Base-by-base conservation (phyloP, 2,113 vertebrate species). In the Laticauda colubrina region DNA sequence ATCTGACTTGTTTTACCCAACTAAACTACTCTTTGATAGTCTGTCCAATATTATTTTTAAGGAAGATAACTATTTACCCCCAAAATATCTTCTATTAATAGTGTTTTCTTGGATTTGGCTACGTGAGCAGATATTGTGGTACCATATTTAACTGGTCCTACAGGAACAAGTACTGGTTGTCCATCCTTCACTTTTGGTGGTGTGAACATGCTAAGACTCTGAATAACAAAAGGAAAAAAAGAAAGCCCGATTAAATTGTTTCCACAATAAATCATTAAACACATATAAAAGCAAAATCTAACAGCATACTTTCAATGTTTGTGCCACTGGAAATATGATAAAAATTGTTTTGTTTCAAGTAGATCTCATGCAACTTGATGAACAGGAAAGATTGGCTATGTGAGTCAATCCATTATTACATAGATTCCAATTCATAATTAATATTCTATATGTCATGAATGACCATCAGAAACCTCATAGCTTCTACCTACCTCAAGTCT, bases 121-220 rank as follows among this genome's bases (percentile, higher is more conserved):
- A 99, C 99, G 64, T 99, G 98, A 94, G 99, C 99, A 95, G 99
- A 98, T 95, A 99, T 97, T 94, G 99, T 99, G 92, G 99, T 99
- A 94, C 99, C 99, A 95, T 98, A 98, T 64, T 98, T 97, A 61
- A 99, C 98, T 94, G 99, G 99, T 87, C 98, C 98, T 9, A 98
- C 98, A 43, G 99, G 98, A 96, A 98, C 97, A 96, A 99, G 98
- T 91, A 96, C 97, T 29, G 98, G 98, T 87, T 98, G 98, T 90
- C 98, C 99, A 94, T 99, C 99, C 96, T 99, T 99, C 92, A 98
- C 95, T 95, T 98, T 98, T 57, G 98, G 98, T 61, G 99, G 99
- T 90, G 98, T 98, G 98, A 99, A 99, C 95, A 99, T 95, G 97
- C 98, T 99, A 95, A 99, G 98, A 98, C 98, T 99, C 99, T 95